Conservation (phyloP, 92 coral and sea anemone genomes). For the Phenganax subtilis region DNA sequence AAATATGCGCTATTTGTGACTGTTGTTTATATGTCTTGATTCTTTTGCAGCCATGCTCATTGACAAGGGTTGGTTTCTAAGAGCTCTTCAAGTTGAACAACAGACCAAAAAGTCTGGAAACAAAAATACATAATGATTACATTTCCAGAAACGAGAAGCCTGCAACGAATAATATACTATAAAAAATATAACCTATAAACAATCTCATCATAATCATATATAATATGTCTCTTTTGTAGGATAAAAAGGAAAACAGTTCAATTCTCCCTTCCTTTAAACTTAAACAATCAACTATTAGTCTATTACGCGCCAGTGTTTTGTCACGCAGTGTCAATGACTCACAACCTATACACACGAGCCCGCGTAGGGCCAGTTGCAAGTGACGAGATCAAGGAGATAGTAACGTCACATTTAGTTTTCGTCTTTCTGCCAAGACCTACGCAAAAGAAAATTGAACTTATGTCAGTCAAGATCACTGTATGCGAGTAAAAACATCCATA, state of each 20-base stretch:
- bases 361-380: too few relatives aligned
- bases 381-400: slow-evolving; percentile 3
- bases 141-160: neutral
- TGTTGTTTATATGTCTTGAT: neutral
- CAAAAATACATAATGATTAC: neutral
- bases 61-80: too few relatives aligned
- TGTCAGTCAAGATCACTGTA: neutral
- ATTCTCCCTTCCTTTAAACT: neutral
- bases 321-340: neutral
- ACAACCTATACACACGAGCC: neutral
- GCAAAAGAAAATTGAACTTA: neutral
- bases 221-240: neutral
- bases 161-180: neutral
- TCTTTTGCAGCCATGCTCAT: too few relatives aligned
- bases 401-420: slow-evolving; percentile 12
- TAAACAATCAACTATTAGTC: neutral
- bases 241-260: neutral
- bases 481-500: neutral
- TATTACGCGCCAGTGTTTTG: neutral
- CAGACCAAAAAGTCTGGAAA: too few relatives aligned
- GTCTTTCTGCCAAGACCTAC: slow-evolving; percentile 24
- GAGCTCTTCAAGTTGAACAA: too few relatives aligned
- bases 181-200: neutral
- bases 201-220: neutral
- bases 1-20: neutral